Percentiles rank a stretch among this genome's conserved stretches.
Evolutionary conservation across 92 coral and sea anemone genomes (phyloP).

Genomic region (Porites cylindrica): DNA sequence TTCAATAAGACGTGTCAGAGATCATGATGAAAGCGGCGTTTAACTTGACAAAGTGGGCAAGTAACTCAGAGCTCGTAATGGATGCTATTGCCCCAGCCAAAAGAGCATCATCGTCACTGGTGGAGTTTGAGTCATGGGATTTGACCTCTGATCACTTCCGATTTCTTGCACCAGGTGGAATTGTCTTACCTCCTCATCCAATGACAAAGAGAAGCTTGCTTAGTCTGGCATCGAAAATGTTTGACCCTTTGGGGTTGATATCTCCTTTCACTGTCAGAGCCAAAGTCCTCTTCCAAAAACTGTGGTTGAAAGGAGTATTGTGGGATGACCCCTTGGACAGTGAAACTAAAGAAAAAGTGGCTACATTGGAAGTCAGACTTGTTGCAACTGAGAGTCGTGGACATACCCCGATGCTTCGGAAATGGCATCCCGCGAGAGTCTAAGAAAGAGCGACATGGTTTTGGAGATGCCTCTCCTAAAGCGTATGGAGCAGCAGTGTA

Average conservation of each 20-base stretch:
- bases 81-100: conserved; percentile 3
- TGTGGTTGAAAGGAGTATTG: too few species aligned
- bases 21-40: conserved; percentile 50
- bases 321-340: too few species aligned
- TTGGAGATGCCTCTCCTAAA: too few species aligned
- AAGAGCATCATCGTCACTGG: conserved; percentile 3
- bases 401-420: too few species aligned
- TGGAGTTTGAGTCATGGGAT: conserved; percentile 34
- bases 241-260: conserved; percentile 52
- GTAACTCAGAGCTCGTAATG: conserved; percentile 33
- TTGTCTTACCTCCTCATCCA: neutral
- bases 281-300: conserved; percentile 22
- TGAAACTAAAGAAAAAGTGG: too few species aligned
- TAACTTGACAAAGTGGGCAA: conserved; percentile 59
- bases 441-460: too few species aligned
- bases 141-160: conserved; percentile 12
- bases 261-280: conserved; percentile 54
- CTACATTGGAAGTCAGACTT: too few species aligned
- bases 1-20: conserved; percentile 24
- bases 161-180: conserved; percentile 14
- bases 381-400: too few species aligned
- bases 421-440: too few species aligned
- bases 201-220: conserved; percentile 33
- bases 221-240: conserved; percentile 33
- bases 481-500: too few species aligned